phyloP scores from a whole-genome alignment of 2,888 invertebrate genomes.

The Drosophila tripunctata region DNA sequence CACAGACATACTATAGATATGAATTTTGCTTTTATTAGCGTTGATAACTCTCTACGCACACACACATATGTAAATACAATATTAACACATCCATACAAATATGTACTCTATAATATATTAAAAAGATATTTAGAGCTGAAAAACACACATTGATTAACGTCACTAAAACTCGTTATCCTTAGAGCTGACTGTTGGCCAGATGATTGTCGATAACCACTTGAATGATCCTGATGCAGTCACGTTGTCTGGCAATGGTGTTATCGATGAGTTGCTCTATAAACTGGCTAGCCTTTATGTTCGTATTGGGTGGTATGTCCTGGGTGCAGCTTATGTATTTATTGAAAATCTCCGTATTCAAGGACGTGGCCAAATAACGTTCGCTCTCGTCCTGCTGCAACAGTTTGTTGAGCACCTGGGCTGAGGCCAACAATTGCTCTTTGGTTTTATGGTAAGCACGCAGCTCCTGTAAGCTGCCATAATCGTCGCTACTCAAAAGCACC shows the following conservation, averaged over 20 bases:
- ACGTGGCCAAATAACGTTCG: conserved; percentile 78
- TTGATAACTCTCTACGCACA: too few species aligned
- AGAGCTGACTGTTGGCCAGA: conserved; percentile 73
- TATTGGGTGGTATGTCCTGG: conserved; percentile 82
- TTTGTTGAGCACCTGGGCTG: conserved; percentile 78
- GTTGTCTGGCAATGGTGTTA: conserved; percentile 81
- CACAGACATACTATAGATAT: conserved; percentile 27
- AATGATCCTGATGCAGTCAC: conserved; percentile 81
- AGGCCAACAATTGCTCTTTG: conserved; percentile 76
- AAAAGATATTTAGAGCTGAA: conserved; percentile 23
- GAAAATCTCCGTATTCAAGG: conserved; percentile 81
- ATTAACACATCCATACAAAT: conserved; percentile 38
- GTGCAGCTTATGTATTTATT: conserved; percentile 83
- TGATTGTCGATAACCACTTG: conserved; percentile 81
- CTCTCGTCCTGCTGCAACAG: conserved; percentile 74
- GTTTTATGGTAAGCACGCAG: conserved; percentile 80
- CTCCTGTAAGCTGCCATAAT: conserved; percentile 81
- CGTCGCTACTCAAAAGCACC: conserved; percentile 74
- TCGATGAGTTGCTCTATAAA: conserved; percentile 82
- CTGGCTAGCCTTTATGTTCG: conserved; percentile 79
- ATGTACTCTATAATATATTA: conserved; percentile 27
- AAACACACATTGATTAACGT: conserved; percentile 5
- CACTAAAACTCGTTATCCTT: neutral
- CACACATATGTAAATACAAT: conserved; percentile 47
- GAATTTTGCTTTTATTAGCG: conserved; percentile 54